These are phyloP conservation scores for Disparrhopalites patrizii DNA, from an alignment of 2,888 invertebrate genomes.

Conservation along the genomic window DNA sequence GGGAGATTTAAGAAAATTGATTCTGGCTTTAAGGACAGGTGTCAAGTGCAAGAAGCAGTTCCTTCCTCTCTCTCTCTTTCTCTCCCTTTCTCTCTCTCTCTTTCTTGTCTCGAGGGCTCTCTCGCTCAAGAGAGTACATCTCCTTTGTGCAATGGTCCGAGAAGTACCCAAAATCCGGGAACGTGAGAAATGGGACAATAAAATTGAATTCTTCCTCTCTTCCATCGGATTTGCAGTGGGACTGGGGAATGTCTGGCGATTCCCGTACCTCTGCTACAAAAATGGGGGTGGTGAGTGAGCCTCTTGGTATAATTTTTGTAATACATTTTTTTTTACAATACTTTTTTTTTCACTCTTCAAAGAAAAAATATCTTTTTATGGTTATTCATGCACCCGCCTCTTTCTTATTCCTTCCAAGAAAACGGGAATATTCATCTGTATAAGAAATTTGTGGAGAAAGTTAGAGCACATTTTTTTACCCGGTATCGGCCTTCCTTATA, in stretches of 20 bases:
- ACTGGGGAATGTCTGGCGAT: conserved; percentile 61
- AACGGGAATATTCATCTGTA: no score
- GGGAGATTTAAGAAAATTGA: conserved; percentile 3
- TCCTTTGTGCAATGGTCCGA: conserved; percentile 3
- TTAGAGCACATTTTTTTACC: no score
- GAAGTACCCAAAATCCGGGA: conserved; percentile 28
- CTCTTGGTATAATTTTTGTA: neutral
- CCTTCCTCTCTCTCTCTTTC: no score
- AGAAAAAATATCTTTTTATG: neutral
- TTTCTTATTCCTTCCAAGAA: no score
- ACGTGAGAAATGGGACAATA: conserved; percentile 52
- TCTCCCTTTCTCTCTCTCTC: no score
- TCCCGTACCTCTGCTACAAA: conserved; percentile 47
- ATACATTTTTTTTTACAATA: neutral
- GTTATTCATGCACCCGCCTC: no score
- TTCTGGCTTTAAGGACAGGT: conserved; percentile 16
- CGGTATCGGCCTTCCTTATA: no score
- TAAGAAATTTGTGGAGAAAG: no score
- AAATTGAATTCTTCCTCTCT: conserved; percentile 59
- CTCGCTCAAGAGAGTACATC: conserved; percentile 2
- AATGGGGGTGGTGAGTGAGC: conserved; percentile 45
- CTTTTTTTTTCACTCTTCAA: neutral
- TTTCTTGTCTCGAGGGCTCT: no score
- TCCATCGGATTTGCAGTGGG: conserved; percentile 61
- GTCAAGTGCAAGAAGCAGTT: conserved; percentile 2